A percentile compares a stretch with the other conserved stretches of the same genome.
Conservation (phyloP, 2,113 vertebrate genomes). For the Glaucomys volans region DNA sequence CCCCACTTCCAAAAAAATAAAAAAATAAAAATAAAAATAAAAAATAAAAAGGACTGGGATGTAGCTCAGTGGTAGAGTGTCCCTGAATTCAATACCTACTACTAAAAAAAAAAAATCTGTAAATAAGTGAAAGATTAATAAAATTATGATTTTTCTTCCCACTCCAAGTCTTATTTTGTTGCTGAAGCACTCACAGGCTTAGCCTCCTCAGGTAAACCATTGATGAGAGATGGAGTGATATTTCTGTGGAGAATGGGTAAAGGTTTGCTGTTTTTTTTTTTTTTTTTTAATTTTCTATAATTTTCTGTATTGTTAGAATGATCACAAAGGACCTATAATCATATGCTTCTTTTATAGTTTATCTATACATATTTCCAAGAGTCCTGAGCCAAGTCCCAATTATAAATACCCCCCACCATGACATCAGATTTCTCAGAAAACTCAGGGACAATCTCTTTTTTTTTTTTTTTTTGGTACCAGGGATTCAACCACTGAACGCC, state of each 20-base stretch:
- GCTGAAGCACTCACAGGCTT: neutral
- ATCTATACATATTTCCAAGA: neutral
- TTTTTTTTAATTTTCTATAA: neutral
- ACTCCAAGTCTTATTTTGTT: neutral
- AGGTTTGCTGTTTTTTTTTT: neutral
- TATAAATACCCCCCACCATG: no score
- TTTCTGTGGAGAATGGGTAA: neutral
- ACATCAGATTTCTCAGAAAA: neutral
- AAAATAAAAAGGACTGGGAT: no score
- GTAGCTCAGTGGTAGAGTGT: no score
- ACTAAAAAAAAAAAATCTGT: no score
- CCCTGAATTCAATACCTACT: no score
- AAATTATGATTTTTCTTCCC: no score
- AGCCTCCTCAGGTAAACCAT: neutral
- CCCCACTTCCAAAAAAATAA: no score
- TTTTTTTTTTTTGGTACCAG: no score
- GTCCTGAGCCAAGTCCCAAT: neutral
- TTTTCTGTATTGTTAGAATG: neutral
- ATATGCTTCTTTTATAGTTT: neutral
- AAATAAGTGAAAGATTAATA: neutral
- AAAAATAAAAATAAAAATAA: no score
- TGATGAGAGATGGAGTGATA: fast-evolving
- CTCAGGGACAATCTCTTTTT: neutral
- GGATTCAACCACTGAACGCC: no score
- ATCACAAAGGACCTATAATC: no score